Base-by-base conservation (phyloP, 1,140 invertebrate species). In the Agrilus planipennis region DNA sequence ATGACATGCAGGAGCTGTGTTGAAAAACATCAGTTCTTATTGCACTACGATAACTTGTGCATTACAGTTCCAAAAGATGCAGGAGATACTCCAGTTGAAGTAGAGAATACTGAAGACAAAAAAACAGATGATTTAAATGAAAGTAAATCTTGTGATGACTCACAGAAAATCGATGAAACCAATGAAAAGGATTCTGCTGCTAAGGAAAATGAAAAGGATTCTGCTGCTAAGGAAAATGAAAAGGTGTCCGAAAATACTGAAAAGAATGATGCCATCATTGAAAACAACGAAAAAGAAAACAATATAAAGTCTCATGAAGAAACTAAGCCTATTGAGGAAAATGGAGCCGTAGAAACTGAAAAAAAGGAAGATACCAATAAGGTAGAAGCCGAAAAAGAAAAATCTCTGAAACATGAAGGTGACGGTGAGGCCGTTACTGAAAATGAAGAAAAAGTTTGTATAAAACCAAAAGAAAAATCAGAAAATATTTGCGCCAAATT, bases 1-100 rank as follows among this genome's bases (percentile, higher is more conserved):
- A 84, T 92, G 77, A 77, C 81, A 36, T 88, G 84, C 51, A 72
- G 71, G 35, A 45, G 35, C 9, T 88, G 84, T 50, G 86, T 89
- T 74, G 68, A 72, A 6, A 70, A 73, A 34, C 73, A 83, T 65
- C 61, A 73, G 9, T 89, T 92, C 58, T 64, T 93, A 0, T 74
- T 77, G 65, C 65, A 77, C 50, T 92, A 91, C 57, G 69, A 68
- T 42, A 59, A 59, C 0, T 42, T 71, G 25, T 55, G 59, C 45
- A 64, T 42, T 23, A 49, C 43, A 41, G 25, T 41, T n/a, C 28
- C 34, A 3, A 46, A 47, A 9, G 38, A 44, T 19, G 29, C 42
- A 22, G 44, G 43, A 25, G 39, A 50, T 25, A 17, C 29, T 25
- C 45, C 47, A 20, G 44, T 49, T 7, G 44, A 49, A 40, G 35